A percentile compares a stretch with the other conserved stretches of the same genome.
Evolutionary conservation across 2,113 vertebrate genomes (phyloP).

Genomic region (Ammospiza nelsoni): DNA sequence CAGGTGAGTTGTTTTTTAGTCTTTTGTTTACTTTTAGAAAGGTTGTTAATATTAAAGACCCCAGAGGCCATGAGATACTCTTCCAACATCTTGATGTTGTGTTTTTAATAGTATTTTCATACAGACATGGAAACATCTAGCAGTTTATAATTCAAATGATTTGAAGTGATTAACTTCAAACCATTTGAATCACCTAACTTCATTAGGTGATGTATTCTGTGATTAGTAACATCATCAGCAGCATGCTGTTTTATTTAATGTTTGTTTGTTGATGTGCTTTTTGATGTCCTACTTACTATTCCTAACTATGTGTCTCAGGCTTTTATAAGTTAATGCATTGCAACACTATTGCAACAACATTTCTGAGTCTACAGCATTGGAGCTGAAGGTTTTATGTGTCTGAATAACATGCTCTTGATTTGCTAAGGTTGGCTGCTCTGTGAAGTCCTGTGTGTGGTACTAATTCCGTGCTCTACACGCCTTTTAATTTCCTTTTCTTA

Average conservation of each 20-base stretch:
- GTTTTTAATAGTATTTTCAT: neutral
- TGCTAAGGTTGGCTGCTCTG: neutral
- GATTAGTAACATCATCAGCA: neutral
- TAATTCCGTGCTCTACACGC: neutral
- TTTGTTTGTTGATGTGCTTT: neutral
- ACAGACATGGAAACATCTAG: neutral
- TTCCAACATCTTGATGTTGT: neutral
- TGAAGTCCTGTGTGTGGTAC: neutral
- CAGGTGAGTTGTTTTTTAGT: constrained; percentile 61
- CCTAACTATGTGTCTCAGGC: neutral
- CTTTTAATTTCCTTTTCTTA: neutral
- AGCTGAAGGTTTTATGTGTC: constrained; percentile 12
- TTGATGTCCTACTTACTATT: neutral
- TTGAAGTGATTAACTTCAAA: neutral
- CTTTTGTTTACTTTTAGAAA: neutral
- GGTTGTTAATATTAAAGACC: neutral
- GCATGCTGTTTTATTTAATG: neutral
- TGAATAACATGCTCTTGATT: neutral
- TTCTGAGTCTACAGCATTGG: neutral
- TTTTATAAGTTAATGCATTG: constrained; percentile 15
- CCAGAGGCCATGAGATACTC: neutral
- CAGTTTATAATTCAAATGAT: neutral
- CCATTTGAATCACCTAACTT: neutral
- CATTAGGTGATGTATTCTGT: neutral
- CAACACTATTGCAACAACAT: neutral